These are phyloP conservation scores for Drosophila tristis DNA, from an alignment of 1,140 invertebrate genomes.

Conservation along the genomic window DNA sequence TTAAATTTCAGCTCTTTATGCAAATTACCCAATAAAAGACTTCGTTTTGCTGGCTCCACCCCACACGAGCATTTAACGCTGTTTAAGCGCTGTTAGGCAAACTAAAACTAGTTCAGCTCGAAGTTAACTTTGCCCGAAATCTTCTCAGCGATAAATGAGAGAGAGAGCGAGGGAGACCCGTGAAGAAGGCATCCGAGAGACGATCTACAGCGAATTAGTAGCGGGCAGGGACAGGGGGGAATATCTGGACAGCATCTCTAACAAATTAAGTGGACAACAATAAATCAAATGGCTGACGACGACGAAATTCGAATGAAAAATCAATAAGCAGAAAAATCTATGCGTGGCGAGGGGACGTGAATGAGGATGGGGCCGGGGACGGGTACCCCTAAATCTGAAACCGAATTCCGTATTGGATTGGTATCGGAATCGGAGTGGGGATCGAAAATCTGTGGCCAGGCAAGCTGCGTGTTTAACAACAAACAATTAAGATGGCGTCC, in stretches of 20 bases:
- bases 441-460: constrained; percentile 31
- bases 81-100: constrained; percentile 38
- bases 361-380: constrained; percentile 5
- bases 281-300: constrained; percentile 77
- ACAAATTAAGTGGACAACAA: constrained; percentile 80
- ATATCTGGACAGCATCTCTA: constrained; percentile 76
- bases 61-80: constrained; percentile 49
- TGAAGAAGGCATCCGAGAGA: constrained; percentile 46
- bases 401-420: constrained; percentile 34
- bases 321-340: constrained; percentile 79
- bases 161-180: constrained; percentile 7
- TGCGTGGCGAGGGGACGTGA: constrained; percentile 35
- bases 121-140: constrained; percentile 25
- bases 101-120: constrained; percentile 62
- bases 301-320: constrained; percentile 82
- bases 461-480: constrained; percentile 79
- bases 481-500: constrained; percentile 83
- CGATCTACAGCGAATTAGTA: constrained; percentile 57
- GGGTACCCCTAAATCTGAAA: constrained; percentile 36
- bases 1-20: constrained; percentile 38
- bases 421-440: constrained; percentile 28
- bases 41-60: constrained; percentile 35
- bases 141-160: constrained; percentile 35
- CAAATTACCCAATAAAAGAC: constrained; percentile 43
- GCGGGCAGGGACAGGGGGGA: constrained; percentile 27